phyloP scores from a whole-genome alignment of 2,797 vertebrate genomes.

The Anguilla obscura region DNA sequence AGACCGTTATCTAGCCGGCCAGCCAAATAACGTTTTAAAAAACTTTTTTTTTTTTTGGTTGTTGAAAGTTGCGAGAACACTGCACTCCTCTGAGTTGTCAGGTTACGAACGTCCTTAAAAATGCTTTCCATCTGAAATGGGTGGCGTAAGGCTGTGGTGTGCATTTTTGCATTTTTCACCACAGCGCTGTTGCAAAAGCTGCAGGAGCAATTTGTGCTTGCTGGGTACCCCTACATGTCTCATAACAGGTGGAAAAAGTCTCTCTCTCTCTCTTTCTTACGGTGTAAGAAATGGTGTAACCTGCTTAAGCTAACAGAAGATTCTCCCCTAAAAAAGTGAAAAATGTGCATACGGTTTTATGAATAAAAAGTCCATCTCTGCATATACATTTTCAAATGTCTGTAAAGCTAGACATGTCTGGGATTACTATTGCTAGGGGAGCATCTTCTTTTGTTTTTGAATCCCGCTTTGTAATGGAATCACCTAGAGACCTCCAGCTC shows the following conservation, averaged over 20 bases:
- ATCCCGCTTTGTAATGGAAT: slow-evolving; percentile 19
- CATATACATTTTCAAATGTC: background rate
- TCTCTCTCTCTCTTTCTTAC: no score
- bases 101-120: background rate
- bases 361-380: background rate
- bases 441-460: background rate
- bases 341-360: background rate
- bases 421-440: slow-evolving; percentile 1
- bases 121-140: slow-evolving; percentile 6
- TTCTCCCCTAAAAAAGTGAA: background rate
- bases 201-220: background rate
- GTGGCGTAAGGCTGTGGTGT: background rate
- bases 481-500: slow-evolving; percentile 28
- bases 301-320: background rate
- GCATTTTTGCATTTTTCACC: background rate
- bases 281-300: background rate
- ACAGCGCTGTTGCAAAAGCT: background rate
- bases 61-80: background rate
- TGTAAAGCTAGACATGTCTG: background rate
- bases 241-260: background rate
- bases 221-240: background rate
- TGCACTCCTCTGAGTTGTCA: background rate
- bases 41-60: background rate
- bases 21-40: background rate
- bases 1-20: slow-evolving; percentile 6